These are phyloP conservation scores for Lathamus discolor DNA, from an alignment of 2,113 vertebrate genomes.

Conservation along the genomic window DNA sequence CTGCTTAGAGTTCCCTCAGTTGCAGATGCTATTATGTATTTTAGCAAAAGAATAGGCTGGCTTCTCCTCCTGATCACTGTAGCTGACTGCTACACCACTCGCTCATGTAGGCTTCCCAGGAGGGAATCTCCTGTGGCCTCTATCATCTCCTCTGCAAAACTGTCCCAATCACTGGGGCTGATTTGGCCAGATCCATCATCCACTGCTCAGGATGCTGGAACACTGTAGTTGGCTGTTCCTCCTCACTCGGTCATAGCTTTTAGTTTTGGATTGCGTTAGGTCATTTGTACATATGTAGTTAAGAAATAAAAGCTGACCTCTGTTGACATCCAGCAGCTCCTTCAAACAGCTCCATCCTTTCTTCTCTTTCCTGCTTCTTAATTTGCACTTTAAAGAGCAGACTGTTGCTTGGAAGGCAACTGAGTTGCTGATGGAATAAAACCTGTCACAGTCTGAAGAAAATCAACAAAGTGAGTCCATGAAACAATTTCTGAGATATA, in stretches of 20 bases:
- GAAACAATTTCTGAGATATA: constrained; percentile 45
- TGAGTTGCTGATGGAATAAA: constrained; percentile 40
- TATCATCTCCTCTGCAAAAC: neutral
- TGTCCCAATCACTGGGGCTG: neutral
- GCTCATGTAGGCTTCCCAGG: neutral
- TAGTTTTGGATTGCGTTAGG: neutral
- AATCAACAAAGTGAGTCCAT: constrained; percentile 53
- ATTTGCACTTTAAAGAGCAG: constrained; percentile 58
- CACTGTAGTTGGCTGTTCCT: neutral
- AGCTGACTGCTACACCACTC: neutral
- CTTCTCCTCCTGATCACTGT: neutral
- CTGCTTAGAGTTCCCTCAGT: neutral
- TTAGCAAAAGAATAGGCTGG: neutral
- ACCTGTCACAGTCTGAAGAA: constrained; percentile 54
- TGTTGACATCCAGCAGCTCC: neutral
- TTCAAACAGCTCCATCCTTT: constrained; percentile 26
- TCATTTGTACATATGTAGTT: neutral
- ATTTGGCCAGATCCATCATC: neutral
- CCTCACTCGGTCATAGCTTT: neutral
- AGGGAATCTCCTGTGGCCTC: neutral
- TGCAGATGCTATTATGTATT: neutral
- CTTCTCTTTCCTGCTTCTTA: neutral
- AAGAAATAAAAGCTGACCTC: constrained; percentile 8
- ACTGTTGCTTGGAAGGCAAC: neutral
- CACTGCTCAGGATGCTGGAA: neutral